Evolutionary conservation across 2,797 vertebrate genomes (phyloP).

Genomic region (Onychomys torridus): DNA sequence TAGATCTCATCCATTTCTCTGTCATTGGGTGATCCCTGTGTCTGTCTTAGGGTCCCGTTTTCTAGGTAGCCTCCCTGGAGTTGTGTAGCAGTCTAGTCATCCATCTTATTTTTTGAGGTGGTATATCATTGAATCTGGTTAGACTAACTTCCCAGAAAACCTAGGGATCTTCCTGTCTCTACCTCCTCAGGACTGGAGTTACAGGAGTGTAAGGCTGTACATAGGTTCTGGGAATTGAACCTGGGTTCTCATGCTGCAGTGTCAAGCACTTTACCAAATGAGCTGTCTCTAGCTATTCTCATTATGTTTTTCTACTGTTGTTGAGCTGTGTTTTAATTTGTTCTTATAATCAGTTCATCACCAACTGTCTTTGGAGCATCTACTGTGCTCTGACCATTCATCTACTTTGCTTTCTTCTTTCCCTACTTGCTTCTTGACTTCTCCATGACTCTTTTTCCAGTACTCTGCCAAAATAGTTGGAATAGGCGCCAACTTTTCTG

Average conservation of each 20-base stretch:
- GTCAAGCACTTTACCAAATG: background rate
- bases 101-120: too few species aligned
- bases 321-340: background rate
- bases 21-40: too few species aligned
- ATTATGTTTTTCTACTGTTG: background rate
- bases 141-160: background rate
- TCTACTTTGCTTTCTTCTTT: background rate
- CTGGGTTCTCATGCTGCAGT: background rate
- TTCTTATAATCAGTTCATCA: background rate
- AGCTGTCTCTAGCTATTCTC: too few species aligned
- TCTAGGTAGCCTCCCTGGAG: too few species aligned
- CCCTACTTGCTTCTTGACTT: background rate
- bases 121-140: background rate
- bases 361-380: background rate
- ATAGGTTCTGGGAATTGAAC: background rate
- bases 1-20: too few species aligned
- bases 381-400: background rate
- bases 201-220: too few species aligned
- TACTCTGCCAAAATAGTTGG: background rate
- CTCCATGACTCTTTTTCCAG: background rate
- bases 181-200: background rate
- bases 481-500: background rate
- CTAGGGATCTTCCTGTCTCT: background rate
- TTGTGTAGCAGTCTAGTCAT: too few species aligned
- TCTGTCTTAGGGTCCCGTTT: too few species aligned